Percentiles rank a stretch among this genome's conserved stretches.
Conservation (phyloP, 1,140 invertebrate species). For the Orius laevigatus region DNA sequence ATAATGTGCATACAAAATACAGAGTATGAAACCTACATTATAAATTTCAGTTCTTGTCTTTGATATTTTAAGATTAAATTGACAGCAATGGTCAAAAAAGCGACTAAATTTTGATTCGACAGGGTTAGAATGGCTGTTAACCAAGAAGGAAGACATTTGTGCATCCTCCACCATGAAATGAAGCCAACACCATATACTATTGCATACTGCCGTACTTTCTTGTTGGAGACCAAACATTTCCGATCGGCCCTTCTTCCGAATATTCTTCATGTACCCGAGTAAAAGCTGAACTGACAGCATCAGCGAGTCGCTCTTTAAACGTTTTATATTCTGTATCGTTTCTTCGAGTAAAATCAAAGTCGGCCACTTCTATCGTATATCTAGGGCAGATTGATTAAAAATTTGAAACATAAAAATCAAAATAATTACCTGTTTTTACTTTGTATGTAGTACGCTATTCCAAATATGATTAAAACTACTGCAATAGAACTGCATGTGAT, state of each 20-base stretch:
- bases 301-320: slow-evolving; percentile 57
- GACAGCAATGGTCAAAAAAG: too few species aligned
- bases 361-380: slow-evolving; percentile 65
- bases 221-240: slow-evolving; percentile 20
- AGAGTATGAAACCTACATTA: too few species aligned
- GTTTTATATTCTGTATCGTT: slow-evolving; percentile 71
- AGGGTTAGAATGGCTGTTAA: too few species aligned
- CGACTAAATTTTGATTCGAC: too few species aligned
- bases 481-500: slow-evolving; percentile 60
- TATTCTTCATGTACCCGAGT: slow-evolving; percentile 21
- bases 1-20: too few species aligned
- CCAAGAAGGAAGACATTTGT: too few species aligned
- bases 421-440: slow-evolving; percentile 45
- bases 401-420: background rate
- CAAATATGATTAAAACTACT: slow-evolving; percentile 64
- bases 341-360: slow-evolving; percentile 68
- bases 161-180: too few species aligned
- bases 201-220: slow-evolving; percentile 25
- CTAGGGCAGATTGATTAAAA: slow-evolving; percentile 28
- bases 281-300: slow-evolving; percentile 51
- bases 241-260: slow-evolving; percentile 16
- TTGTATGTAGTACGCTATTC: slow-evolving; percentile 67
- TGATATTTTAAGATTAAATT: too few species aligned
- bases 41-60: too few species aligned
- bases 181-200: slow-evolving; percentile 12